Conservation (phyloP, 2,888 invertebrate species). For the Agrotis clavis region DNA sequence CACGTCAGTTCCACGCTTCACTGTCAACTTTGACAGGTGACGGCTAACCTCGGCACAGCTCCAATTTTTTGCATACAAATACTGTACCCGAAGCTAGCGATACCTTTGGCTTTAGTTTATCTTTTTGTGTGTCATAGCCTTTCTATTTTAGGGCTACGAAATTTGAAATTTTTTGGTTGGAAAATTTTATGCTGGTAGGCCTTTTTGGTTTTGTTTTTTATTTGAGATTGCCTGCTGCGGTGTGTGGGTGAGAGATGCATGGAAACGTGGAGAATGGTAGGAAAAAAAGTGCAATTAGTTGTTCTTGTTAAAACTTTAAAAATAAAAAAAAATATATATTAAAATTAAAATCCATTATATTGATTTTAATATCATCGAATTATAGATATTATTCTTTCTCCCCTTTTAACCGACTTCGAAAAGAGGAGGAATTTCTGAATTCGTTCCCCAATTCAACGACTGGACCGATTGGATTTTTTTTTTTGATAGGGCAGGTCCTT, state of each 20-base stretch:
- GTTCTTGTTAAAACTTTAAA: too few species aligned
- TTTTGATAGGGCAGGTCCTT: too few species aligned
- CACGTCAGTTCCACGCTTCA: constrained; percentile 44
- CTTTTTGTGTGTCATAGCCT: constrained; percentile 28
- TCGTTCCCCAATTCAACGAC: too few species aligned
- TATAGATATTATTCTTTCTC: too few species aligned
- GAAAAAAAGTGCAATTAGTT: too few species aligned
- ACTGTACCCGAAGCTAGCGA: constrained; percentile 21
- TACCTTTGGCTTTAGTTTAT: constrained; percentile 31
- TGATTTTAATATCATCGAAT: too few species aligned
- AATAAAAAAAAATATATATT: too few species aligned
- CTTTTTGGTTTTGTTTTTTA: neutral
- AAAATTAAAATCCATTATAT: too few species aligned
- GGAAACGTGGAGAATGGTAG: neutral
- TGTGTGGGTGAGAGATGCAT: neutral
- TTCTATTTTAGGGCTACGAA: neutral
- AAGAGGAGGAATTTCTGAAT: too few species aligned
- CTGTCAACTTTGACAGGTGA: constrained; percentile 49
- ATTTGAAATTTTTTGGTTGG: neutral
- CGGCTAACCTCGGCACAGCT: constrained; percentile 37
- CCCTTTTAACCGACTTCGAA: too few species aligned
- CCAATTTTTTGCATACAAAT: constrained; percentile 48
- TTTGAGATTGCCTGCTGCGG: neutral
- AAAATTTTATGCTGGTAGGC: neutral
- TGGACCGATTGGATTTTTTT: too few species aligned